A percentile compares a stretch with the other conserved stretches of the same genome.
These are phyloP conservation scores for Zoanthus sansibaricus DNA, from an alignment of 92 coral and sea anemone species.

Conservation along the genomic window DNA sequence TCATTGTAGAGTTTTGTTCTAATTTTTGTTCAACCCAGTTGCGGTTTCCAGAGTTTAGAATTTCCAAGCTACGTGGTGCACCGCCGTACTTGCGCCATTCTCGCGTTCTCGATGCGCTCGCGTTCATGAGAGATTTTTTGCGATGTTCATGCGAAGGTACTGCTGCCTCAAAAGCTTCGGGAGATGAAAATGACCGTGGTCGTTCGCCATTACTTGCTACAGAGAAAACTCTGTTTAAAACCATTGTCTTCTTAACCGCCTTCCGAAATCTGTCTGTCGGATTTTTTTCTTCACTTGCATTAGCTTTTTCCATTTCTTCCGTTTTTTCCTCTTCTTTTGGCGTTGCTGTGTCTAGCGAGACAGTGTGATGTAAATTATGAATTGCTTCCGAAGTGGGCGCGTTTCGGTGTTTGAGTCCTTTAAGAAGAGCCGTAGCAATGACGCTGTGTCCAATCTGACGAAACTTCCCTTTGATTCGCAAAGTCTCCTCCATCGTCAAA, in stretches of 20 bases:
- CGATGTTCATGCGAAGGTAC: not conserved
- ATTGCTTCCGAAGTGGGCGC: slow-evolving; percentile 83
- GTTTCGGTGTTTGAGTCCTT: slow-evolving; percentile 82
- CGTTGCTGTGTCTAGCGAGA: slow-evolving; percentile 38
- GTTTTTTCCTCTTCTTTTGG: slow-evolving; percentile 18
- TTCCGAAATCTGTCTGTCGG: slow-evolving; percentile 52
- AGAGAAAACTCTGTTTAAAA: slow-evolving; percentile 58
- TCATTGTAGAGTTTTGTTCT: not conserved
- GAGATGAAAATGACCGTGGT: slow-evolving; percentile 8
- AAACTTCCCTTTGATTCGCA: slow-evolving; percentile 91
- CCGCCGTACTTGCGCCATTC: slow-evolving; percentile 23
- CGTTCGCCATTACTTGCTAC: not conserved
- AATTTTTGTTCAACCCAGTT: not conserved
- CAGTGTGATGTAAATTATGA: slow-evolving; percentile 85
- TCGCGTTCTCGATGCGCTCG: slow-evolving; percentile 30
- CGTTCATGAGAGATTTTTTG: slow-evolving; percentile 16
- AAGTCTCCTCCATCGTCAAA: slow-evolving; percentile 86
- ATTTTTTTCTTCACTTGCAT: not conserved
- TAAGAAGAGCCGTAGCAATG: slow-evolving; percentile 85
- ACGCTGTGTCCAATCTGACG: slow-evolving; percentile 95
- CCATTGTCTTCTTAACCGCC: slow-evolving; percentile 68
- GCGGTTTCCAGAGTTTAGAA: not conserved
- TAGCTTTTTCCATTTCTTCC: slow-evolving; percentile 12
- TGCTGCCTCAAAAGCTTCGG: not conserved
- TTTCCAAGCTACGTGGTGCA: not conserved